Percentiles rank a stretch among this genome's conserved stretches.
phyloP scores from a whole-genome alignment of 2,113 vertebrate genomes.

The Ptilorrhoa leucosticta region DNA sequence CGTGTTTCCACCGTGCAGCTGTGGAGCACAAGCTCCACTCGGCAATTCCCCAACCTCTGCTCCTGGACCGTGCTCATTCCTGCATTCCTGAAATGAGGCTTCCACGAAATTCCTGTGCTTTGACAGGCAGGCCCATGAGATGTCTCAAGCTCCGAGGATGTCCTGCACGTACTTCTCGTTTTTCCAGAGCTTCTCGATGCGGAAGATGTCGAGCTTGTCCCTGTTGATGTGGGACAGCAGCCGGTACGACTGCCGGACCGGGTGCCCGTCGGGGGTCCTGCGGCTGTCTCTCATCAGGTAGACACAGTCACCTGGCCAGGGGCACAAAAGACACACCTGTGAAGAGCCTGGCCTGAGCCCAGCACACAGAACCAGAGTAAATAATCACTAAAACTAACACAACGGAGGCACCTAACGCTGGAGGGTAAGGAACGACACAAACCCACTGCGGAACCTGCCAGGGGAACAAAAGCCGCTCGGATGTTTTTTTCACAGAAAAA shows the following conservation, averaged over 20 bases:
- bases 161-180: slow-evolving; percentile 88
- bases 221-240: slow-evolving; percentile 93
- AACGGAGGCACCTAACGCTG: rapidly evolving
- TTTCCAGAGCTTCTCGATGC: slow-evolving; percentile 98
- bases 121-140: background rate
- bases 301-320: slow-evolving; percentile 88
- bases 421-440: rapidly evolving
- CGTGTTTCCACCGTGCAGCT: rapidly evolving
- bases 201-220: slow-evolving; percentile 97
- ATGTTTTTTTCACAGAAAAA: background rate
- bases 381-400: rapidly evolving
- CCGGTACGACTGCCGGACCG: slow-evolving; percentile 91
- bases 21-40: rapidly evolving
- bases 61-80: rapidly evolving
- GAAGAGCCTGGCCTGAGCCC: background rate
- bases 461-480: background rate
- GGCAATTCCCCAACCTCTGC: background rate
- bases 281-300: slow-evolving; percentile 98
- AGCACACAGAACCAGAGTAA: background rate
- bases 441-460: rapidly evolving
- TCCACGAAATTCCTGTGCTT: background rate
- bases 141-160: background rate
- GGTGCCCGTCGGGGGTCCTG: slow-evolving; percentile 90
- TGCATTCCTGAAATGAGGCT: background rate
- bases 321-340: background rate